Evolutionary conservation across 2,888 invertebrate genomes (phyloP).

Genomic region (Aspidapion aeneum): DNA sequence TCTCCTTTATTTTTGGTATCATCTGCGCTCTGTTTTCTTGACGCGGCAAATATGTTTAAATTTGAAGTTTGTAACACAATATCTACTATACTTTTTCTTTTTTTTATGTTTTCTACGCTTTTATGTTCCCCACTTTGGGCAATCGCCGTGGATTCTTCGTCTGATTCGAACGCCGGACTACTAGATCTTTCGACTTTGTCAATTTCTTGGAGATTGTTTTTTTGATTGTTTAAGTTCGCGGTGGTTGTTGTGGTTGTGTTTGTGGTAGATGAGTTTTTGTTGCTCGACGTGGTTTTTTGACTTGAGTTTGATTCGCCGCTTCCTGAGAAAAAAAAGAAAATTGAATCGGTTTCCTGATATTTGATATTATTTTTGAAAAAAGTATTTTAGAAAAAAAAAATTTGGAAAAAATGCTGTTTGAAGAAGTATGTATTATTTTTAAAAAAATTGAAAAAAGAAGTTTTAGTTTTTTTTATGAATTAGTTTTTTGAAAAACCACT

Average conservation of each 20-base stretch:
- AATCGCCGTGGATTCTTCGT: conserved; percentile 72
- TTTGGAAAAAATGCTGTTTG: too few species aligned
- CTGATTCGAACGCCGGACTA: conserved; percentile 92
- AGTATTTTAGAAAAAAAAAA: too few species aligned
- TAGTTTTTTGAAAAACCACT: too few species aligned
- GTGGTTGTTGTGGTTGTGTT: conserved; percentile 54
- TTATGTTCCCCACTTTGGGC: conserved; percentile 33
- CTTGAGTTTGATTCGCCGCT: conserved; percentile 60
- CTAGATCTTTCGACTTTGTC: conserved; percentile 83
- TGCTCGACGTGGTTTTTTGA: conserved; percentile 58
- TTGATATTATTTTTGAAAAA: too few species aligned
- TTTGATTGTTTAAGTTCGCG: conserved; percentile 12
- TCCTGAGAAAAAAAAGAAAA: conserved; percentile 25
- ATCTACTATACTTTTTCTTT: conserved; percentile 65
- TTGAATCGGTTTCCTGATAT: too few species aligned
- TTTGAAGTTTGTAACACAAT: conserved; percentile 64
- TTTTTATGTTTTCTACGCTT: conserved; percentile 41
- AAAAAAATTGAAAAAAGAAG: too few species aligned
- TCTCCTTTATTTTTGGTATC: conserved; percentile 9
- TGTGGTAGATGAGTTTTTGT: conserved; percentile 56
- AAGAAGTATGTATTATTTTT: too few species aligned
- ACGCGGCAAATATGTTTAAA: conserved; percentile 33
- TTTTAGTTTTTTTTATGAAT: too few species aligned
- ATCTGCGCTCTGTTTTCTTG: conserved; percentile 54
- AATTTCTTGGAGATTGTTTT: conserved; percentile 35